Percentiles rank a stretch among this genome's conserved stretches.
These are phyloP conservation scores for Sarotherodon lohbergeri DNA, from an alignment of 2,113 vertebrate species.

Conservation along the genomic window DNA sequence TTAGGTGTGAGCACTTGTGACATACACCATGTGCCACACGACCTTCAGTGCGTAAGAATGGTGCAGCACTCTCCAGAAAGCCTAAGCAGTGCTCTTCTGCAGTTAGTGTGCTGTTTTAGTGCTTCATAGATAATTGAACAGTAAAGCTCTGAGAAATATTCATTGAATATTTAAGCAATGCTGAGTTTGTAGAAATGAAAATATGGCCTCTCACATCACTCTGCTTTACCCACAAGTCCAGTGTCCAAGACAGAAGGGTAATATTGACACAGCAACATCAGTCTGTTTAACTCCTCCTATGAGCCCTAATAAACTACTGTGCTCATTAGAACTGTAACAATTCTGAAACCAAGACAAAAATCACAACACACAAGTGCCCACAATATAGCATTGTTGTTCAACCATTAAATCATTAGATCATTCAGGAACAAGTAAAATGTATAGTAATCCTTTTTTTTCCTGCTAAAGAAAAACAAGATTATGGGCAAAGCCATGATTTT, in stretches of 20 bases:
- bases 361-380: background rate
- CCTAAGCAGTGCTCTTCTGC: background rate
- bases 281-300: background rate
- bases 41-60: background rate
- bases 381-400: background rate
- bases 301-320: background rate
- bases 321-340: background rate
- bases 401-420: rapidly evolving
- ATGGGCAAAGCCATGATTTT: background rate
- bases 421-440: background rate
- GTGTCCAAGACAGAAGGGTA: background rate
- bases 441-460: background rate
- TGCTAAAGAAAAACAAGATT: background rate
- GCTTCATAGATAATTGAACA: conserved; percentile 3
- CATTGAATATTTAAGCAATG: background rate
- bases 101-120: background rate
- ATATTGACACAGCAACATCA: background rate
- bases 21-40: background rate
- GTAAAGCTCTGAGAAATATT: background rate
- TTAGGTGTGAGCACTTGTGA: conserved; percentile 7
- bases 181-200: background rate
- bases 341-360: background rate
- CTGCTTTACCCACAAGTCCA: background rate
- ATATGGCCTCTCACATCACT: background rate
- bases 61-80: background rate